These are phyloP conservation scores for Hydractinia symbiolongicarpus DNA, from an alignment of 30 jellyfish, hydroid and myxozoan species.

Conservation along the genomic window DNA sequence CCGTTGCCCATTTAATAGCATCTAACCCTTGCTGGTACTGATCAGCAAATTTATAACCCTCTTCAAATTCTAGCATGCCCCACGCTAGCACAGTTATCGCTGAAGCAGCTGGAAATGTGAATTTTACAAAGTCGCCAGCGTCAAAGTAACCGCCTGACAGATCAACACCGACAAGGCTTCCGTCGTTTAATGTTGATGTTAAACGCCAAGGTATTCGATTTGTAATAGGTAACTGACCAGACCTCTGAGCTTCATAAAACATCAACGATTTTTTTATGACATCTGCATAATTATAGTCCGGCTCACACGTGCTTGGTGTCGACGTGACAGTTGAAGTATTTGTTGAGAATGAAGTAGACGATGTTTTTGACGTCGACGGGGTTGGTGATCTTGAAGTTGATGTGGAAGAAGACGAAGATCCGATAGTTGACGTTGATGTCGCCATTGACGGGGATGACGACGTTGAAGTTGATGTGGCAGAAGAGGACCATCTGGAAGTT, in stretches of 20 bases:
- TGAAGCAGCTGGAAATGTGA: constrained; percentile 67
- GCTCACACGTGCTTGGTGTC: constrained; percentile 12
- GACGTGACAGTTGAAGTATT: constrained; percentile 18
- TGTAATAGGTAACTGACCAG: constrained; percentile 58
- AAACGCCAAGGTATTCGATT: constrained; percentile 56
- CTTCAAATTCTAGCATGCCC: constrained; percentile 59
- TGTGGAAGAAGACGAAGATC: not conserved
- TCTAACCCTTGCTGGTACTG: constrained; percentile 48
- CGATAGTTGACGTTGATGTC: not conserved
- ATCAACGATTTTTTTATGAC: constrained; percentile 46
- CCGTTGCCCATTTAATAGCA: constrained; percentile 79
- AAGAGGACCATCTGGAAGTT: not conserved
- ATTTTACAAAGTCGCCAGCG: constrained; percentile 81
- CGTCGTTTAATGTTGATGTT: constrained; percentile 54
- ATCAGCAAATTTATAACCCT: constrained; percentile 56
- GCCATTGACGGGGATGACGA: not conserved
- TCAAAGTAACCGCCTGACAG: constrained; percentile 75
- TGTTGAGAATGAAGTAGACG: not conserved
- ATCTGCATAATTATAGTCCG: constrained; percentile 36
- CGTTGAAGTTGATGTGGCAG: not conserved
- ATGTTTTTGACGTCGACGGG: not conserved
- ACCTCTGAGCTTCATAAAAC: constrained; percentile 79
- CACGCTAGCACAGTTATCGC: constrained; percentile 63
- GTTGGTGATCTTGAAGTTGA: not conserved
- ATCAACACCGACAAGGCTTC: constrained; percentile 31